phyloP scores from a whole-genome alignment of 2,797 vertebrate species.

The Sebastes oblongus region DNA sequence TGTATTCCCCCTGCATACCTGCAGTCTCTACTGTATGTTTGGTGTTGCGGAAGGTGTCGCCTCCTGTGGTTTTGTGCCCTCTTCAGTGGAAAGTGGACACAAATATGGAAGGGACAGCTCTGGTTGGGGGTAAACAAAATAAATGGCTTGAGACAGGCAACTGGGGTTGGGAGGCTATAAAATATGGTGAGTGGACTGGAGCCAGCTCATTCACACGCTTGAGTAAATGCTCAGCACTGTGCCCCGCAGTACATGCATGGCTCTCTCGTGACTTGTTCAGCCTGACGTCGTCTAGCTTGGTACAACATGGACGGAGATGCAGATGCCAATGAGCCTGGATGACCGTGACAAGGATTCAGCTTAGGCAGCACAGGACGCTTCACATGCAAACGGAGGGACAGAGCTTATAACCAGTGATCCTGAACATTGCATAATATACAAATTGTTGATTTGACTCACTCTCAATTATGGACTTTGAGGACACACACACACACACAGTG shows the following conservation, averaged over 20 bases:
- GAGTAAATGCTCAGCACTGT: constrained; percentile 4
- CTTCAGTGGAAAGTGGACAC: background rate
- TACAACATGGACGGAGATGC: background rate
- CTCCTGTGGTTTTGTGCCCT: background rate
- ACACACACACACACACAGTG: background rate
- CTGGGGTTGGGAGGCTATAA: background rate
- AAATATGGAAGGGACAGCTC: constrained; percentile 17
- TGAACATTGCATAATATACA: background rate
- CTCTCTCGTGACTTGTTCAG: background rate
- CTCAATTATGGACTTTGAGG: background rate
- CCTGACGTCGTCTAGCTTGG: background rate
- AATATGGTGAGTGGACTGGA: background rate
- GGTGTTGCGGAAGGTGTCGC: background rate
- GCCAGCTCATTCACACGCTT: constrained; percentile 10
- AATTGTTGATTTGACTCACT: background rate
- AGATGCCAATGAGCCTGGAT: constrained; percentile 25
- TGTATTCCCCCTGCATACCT: background rate
- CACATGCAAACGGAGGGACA: background rate
- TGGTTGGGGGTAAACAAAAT: constrained; percentile 37
- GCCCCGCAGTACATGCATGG: background rate
- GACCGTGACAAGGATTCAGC: background rate
- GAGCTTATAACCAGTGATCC: background rate
- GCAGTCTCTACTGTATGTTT: background rate
- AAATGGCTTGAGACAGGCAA: constrained; percentile 23
- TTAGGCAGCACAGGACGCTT: background rate